These are phyloP conservation scores for Athrips mouffetella DNA, from an alignment of 2,888 invertebrate species.

Conservation along the genomic window DNA sequence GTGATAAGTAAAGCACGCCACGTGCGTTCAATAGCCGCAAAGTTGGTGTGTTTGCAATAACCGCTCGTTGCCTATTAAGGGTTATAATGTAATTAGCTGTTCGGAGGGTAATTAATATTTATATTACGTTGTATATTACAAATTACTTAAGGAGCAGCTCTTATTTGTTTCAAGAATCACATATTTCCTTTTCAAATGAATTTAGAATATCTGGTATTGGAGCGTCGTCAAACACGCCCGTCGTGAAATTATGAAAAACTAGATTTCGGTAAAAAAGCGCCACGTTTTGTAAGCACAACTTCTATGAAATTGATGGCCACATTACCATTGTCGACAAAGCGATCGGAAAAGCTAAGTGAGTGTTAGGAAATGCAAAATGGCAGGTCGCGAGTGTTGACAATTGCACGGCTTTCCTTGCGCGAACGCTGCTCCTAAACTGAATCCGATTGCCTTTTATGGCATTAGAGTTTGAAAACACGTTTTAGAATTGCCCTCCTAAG, in stretches of 20 bases:
- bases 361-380: slow-evolving; percentile 67
- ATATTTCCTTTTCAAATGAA: too few relatives aligned
- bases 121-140: too few relatives aligned
- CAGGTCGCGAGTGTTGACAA: slow-evolving; percentile 67
- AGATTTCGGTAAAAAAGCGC: not conserved
- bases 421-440: slow-evolving; percentile 56
- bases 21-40: slow-evolving; percentile 44
- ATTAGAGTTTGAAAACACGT: slow-evolving; percentile 52
- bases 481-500: slow-evolving; percentile 45
- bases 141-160: not conserved
- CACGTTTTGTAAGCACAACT: not conserved
- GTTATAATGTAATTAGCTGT: slow-evolving; percentile 46
- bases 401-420: slow-evolving; percentile 43
- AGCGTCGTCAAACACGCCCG: too few relatives aligned
- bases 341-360: slow-evolving; percentile 41
- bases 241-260: too few relatives aligned
- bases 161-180: too few relatives aligned
- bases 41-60: slow-evolving; percentile 32
- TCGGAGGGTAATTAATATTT: too few relatives aligned
- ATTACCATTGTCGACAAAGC: slow-evolving; percentile 57
- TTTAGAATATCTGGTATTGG: too few relatives aligned
- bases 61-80: slow-evolving; percentile 31
- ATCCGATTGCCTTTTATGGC: slow-evolving; percentile 72
- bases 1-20: slow-evolving; percentile 28
- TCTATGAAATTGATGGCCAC: slow-evolving; percentile 52